These are phyloP conservation scores for Molorchus minor DNA, from an alignment of 2,888 invertebrate genomes.

Conservation along the genomic window DNA sequence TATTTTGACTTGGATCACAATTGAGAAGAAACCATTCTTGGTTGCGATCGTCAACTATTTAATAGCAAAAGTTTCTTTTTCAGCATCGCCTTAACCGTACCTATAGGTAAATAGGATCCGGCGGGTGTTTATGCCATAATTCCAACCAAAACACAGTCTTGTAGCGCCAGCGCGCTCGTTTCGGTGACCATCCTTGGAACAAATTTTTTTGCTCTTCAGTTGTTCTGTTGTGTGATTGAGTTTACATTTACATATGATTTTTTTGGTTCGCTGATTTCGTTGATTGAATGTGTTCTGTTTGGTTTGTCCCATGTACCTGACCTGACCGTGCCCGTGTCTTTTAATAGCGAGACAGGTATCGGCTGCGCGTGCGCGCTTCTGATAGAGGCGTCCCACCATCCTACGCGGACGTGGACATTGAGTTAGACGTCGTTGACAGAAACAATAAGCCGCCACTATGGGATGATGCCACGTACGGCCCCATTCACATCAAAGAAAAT, in stretches of 20 bases:
- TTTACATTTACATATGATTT: conserved; percentile 44
- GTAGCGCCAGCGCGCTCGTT: conserved; percentile 4
- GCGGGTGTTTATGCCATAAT: conserved; percentile 28
- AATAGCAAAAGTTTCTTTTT: conserved; percentile 1
- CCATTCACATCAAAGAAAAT: conserved; percentile 98
- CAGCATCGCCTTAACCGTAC: conserved; percentile 20
- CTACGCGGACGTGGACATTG: conserved; percentile 95
- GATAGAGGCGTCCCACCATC: conserved; percentile 93
- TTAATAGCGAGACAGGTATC: conserved; percentile 92
- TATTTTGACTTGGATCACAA: too few relatives aligned
- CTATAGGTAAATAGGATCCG: conserved; percentile 16
- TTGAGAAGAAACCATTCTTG: too few relatives aligned
- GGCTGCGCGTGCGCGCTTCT: conserved; percentile 94
- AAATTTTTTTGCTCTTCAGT: conserved; percentile 40
- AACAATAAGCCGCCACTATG: conserved; percentile 98
- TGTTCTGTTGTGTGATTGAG: conserved; percentile 61
- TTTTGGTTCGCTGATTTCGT: conserved; percentile 53
- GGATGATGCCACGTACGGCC: conserved; percentile 95
- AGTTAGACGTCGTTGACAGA: conserved; percentile 97
- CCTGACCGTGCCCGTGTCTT: conserved; percentile 73
- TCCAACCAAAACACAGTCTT: conserved; percentile 47
- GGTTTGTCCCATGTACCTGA: conserved; percentile 63
- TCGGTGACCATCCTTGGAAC: conserved; percentile 17
- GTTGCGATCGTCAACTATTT: not conserved
- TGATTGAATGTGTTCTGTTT: conserved; percentile 60